A percentile compares a stretch with the other conserved stretches of the same genome.
phyloP scores from a whole-genome alignment of 1,140 invertebrate species.

The Magallana ariakensis region DNA sequence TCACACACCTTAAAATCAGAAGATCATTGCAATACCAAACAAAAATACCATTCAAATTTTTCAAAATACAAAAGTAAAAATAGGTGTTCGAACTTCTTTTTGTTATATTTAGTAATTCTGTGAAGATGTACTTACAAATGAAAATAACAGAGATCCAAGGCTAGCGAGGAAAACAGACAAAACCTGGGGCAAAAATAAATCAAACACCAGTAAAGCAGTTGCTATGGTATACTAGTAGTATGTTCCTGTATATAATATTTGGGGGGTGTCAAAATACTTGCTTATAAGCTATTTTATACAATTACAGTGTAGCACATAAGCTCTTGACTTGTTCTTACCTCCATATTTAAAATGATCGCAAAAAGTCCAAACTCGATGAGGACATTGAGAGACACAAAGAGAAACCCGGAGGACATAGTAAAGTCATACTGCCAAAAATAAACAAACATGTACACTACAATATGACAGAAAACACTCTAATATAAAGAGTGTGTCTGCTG shows the following conservation, averaged over 20 bases:
- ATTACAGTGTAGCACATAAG: too few species aligned
- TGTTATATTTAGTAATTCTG: too few species aligned
- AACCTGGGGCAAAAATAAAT: slow-evolving; percentile 67
- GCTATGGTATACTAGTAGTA: too few species aligned
- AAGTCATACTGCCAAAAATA: slow-evolving; percentile 85
- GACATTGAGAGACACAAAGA: slow-evolving; percentile 89
- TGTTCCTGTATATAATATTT: too few species aligned
- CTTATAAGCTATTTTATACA: too few species aligned
- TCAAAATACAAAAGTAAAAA: background rate
- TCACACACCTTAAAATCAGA: too few species aligned
- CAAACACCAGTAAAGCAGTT: too few species aligned
- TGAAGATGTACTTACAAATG: slow-evolving; percentile 80
- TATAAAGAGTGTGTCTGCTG: background rate
- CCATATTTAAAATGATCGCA: slow-evolving; percentile 84
- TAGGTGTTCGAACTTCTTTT: too few species aligned
- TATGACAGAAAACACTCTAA: background rate
- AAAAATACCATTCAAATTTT: too few species aligned
- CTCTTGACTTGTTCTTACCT: background rate
- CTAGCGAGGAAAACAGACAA: slow-evolving; percentile 89
- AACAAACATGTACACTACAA: background rate
- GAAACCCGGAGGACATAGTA: slow-evolving; percentile 87
- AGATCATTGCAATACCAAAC: too few species aligned
- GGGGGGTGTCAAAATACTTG: too few species aligned
- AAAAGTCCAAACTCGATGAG: slow-evolving; percentile 92
- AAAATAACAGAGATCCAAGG: slow-evolving; percentile 90